phyloP scores from a whole-genome alignment of 2,888 invertebrate species.

The Limnephilus lunatus region DNA sequence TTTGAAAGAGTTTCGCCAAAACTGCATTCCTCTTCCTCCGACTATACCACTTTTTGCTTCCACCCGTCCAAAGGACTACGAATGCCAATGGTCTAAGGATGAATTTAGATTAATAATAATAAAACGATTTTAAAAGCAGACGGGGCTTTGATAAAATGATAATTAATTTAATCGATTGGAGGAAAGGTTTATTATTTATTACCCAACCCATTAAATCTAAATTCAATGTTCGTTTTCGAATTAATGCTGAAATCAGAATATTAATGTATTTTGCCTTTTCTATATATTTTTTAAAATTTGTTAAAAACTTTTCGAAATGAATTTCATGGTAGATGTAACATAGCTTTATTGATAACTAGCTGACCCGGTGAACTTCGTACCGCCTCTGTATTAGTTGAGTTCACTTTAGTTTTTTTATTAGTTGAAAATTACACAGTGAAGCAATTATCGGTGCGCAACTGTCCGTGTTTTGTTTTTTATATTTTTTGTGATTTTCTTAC shows the following conservation, averaged over 20 bases:
- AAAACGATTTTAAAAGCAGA: neutral
- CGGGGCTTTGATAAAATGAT: neutral
- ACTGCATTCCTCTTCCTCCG: neutral
- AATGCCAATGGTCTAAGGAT: neutral
- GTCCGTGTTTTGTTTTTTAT: too few relatives aligned
- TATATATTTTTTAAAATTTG: too few relatives aligned
- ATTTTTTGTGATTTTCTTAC: too few relatives aligned
- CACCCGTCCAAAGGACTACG: neutral
- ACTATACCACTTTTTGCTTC: neutral
- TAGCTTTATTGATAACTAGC: too few relatives aligned
- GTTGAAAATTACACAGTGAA: too few relatives aligned
- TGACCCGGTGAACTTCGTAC: too few relatives aligned
- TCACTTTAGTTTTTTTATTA: too few relatives aligned
- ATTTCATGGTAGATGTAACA: too few relatives aligned
- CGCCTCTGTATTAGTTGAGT: too few relatives aligned
- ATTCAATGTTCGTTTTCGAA: neutral
- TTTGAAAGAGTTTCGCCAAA: neutral
- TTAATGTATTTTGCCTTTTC: too few relatives aligned
- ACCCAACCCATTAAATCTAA: neutral
- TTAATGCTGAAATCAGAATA: neutral
- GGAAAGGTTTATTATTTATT: neutral
- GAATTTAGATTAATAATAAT: neutral
- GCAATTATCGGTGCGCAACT: too few relatives aligned
- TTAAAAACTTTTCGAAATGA: too few relatives aligned
- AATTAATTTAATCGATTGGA: neutral